These are phyloP conservation scores for Ashinkailepas kermadecensis DNA, from an alignment of 2,888 invertebrate genomes.

Conservation along the genomic window DNA sequence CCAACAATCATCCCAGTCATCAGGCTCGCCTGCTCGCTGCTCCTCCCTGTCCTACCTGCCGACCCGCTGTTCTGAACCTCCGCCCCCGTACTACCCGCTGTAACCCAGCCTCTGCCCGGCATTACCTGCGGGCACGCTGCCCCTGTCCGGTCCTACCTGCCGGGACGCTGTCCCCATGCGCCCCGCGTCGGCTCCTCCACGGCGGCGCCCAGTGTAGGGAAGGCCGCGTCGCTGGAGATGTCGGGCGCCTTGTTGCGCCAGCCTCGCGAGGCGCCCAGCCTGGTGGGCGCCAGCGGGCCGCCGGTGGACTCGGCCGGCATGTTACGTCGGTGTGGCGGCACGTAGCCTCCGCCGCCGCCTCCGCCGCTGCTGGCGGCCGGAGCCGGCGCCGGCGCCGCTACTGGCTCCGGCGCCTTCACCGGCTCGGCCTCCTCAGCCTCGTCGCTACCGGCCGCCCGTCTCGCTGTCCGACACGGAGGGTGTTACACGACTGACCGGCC, in stretches of 20 bases:
- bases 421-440: background rate
- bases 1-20: no score
- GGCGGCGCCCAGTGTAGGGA: slow-evolving; percentile 16
- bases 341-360: background rate
- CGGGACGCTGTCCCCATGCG: background rate
- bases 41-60: no score
- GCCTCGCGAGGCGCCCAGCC: background rate
- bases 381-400: background rate
- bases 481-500: no score
- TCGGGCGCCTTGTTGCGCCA: slow-evolving; percentile 12
- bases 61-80: no score
- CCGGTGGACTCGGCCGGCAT: background rate
- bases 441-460: background rate
- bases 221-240: slow-evolving; percentile 8
- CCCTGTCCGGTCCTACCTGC: no score
- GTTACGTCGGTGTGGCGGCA: background rate
- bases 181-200: background rate
- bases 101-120: no score
- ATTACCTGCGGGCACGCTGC: background rate
- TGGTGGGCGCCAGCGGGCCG: background rate
- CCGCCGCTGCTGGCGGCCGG: background rate
- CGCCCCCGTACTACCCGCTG: no score
- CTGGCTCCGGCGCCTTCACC: background rate
- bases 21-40: no score
- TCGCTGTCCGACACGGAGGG: background rate